Evolutionary conservation across 2,113 vertebrate genomes (phyloP).

Genomic region (Xiphorhynchus elegans): DNA sequence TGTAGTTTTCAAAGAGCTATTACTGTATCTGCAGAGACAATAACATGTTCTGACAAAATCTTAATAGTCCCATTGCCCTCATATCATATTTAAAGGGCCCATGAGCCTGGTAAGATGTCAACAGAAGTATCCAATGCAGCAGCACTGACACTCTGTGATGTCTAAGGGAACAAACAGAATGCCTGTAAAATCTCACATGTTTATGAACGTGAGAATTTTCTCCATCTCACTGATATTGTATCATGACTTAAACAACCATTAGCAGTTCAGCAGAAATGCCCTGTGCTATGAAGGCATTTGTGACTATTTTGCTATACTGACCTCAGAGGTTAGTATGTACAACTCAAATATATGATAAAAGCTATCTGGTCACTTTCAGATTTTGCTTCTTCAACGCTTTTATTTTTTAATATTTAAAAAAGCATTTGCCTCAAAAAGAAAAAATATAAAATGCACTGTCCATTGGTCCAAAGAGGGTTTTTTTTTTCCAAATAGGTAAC

Average conservation of each 20-base stretch:
- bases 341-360: neutral
- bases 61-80: conserved; percentile 7
- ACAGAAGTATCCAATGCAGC: neutral
- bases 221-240: neutral
- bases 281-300: neutral
- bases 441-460: too few species aligned
- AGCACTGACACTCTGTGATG: neutral
- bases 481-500: neutral
- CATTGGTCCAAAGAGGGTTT: neutral
- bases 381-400: neutral
- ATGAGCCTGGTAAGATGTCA: conserved; percentile 7
- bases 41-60: conserved; percentile 25
- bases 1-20: neutral
- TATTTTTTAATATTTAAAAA: neutral
- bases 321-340: neutral
- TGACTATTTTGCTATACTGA: neutral
- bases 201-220: neutral
- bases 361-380: neutral
- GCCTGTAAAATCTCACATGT: neutral
- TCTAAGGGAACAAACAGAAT: neutral
- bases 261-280: neutral
- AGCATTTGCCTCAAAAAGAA: neutral
- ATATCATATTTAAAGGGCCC: neutral
- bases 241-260: neutral
- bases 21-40: conserved; percentile 16